A percentile compares a stretch with the other conserved stretches of the same genome.
Conservation (phyloP, 2,113 vertebrate genomes). For the Empidonax traillii region DNA sequence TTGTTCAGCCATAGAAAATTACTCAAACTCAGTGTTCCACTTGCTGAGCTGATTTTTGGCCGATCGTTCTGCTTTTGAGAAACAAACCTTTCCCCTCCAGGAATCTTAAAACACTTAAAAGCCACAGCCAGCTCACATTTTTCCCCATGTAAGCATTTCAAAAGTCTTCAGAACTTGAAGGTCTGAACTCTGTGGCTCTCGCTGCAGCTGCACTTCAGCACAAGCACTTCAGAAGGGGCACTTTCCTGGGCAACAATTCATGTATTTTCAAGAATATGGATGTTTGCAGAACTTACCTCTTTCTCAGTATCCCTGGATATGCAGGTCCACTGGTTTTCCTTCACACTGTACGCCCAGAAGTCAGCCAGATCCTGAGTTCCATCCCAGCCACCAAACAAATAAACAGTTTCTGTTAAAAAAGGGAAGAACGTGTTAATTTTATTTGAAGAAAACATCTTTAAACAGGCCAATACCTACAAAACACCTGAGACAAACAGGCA, state of each 20-base stretch:
- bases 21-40: background rate
- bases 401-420: slow-evolving; percentile 86
- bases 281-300: slow-evolving; percentile 78
- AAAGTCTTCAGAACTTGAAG: background rate
- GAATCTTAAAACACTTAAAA: background rate
- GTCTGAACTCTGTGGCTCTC: background rate
- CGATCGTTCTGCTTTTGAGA: background rate
- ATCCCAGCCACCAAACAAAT: slow-evolving; percentile 98
- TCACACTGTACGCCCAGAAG: slow-evolving; percentile 98
- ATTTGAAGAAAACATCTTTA: background rate
- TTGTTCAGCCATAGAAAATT: background rate
- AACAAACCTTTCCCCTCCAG: slow-evolving; percentile 7
- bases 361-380: slow-evolving; percentile 99
- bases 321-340: slow-evolving; percentile 97
- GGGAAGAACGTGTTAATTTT: background rate
- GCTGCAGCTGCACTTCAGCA: background rate
- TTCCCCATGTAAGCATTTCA: background rate
- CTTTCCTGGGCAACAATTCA: background rate
- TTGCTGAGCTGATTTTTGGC: background rate
- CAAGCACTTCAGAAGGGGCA: background rate
- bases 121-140: background rate
- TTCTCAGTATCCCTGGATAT: slow-evolving; percentile 98
- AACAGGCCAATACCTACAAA: background rate
- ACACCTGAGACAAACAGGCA: background rate
- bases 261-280: background rate